phyloP scores from a whole-genome alignment of 2,797 vertebrate genomes.

The Tolypeutes matacus region DNA sequence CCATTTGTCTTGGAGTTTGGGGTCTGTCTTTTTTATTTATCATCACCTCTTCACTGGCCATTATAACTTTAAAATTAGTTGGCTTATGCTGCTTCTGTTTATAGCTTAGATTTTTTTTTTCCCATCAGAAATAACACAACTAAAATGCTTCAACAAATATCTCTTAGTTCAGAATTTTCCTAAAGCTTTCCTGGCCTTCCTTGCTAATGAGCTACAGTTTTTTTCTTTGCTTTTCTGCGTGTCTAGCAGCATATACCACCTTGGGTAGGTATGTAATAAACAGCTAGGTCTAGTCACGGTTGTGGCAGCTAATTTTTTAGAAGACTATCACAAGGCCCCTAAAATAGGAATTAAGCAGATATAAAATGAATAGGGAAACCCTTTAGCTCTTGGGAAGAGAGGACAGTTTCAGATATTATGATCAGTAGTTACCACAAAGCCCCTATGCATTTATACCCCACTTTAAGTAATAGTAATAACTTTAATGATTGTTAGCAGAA shows the following conservation, averaged over 20 bases:
- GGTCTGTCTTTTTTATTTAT: constrained; percentile 8
- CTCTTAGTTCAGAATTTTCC: constrained; percentile 51
- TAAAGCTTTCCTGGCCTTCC: constrained; percentile 11
- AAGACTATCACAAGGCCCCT: constrained; percentile 70
- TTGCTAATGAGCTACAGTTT: constrained; percentile 69
- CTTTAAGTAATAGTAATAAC: constrained; percentile 75
- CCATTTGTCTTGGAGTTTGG: background rate
- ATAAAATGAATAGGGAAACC: constrained; percentile 66
- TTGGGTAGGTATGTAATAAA: constrained; percentile 73
- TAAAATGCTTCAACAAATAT: constrained; percentile 50
- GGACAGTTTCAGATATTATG: constrained; percentile 41
- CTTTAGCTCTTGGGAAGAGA: constrained; percentile 41
- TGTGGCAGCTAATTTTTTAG: constrained; percentile 78
- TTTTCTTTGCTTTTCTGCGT: constrained; percentile 59
- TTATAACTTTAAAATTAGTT: constrained; percentile 51
- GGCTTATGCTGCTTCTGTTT: constrained; percentile 38
- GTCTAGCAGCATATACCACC: constrained; percentile 60
- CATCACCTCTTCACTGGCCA: background rate
- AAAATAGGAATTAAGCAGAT: constrained; percentile 75
- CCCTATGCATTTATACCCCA: background rate
- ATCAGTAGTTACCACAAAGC: constrained; percentile 28
- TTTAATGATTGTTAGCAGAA: constrained; percentile 74
- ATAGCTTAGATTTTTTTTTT: background rate
- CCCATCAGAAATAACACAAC: background rate
- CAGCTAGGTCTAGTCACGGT: constrained; percentile 79